phyloP scores from a whole-genome alignment of 2,888 invertebrate species.

The Carabus problematicus region DNA sequence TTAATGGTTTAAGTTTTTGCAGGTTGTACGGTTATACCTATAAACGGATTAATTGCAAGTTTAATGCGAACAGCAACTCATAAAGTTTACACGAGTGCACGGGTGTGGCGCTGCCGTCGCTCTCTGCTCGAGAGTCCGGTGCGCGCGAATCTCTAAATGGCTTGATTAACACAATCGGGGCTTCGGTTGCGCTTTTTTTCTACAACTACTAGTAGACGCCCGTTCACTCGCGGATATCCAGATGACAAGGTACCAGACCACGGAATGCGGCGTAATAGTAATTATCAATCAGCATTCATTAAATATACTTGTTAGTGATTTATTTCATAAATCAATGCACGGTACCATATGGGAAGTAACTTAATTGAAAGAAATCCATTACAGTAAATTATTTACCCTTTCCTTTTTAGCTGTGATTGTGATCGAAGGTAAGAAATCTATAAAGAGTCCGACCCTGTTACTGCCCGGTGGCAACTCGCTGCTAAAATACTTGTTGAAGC shows the following conservation, averaged over 20 bases:
- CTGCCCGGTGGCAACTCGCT: constrained; percentile 2
- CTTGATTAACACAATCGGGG: constrained; percentile 37
- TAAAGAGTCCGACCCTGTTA: constrained; percentile 7
- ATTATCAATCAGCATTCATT: too few species aligned
- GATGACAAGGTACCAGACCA: too few species aligned
- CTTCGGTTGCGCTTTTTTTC: background rate
- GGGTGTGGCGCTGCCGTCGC: constrained; percentile 19
- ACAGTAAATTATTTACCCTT: too few species aligned
- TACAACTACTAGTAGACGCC: background rate
- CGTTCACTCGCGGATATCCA: too few species aligned
- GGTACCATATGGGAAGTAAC: too few species aligned
- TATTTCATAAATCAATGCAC: too few species aligned
- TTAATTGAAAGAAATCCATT: too few species aligned
- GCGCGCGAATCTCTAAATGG: constrained; percentile 34
- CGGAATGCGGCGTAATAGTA: too few species aligned
- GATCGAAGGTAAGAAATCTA: background rate
- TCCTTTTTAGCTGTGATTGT: background rate
- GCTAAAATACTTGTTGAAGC: constrained; percentile 32
- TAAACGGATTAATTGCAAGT: constrained; percentile 42
- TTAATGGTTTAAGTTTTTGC: constrained; percentile 42
- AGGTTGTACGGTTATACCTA: constrained; percentile 41
- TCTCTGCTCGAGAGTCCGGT: background rate
- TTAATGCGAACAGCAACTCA: constrained; percentile 38
- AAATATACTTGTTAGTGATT: too few species aligned
- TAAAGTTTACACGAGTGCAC: constrained; percentile 25